Conservation (phyloP, 1,140 invertebrate genomes). For the Mesaphorura yosii region DNA sequence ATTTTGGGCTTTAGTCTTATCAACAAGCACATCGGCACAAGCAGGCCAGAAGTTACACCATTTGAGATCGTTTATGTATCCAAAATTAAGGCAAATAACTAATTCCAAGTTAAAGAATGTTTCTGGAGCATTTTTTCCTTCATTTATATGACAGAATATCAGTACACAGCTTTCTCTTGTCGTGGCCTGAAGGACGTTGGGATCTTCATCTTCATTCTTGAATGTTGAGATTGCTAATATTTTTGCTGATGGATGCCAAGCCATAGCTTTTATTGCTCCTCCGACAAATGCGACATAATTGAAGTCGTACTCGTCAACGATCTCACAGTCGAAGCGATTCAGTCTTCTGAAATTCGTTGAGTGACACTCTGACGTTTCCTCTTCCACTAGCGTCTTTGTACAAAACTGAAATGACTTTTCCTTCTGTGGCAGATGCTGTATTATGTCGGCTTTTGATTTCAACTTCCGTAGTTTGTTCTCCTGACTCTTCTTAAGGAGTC, state of each 20-base stretch:
- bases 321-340: conserved; percentile 20
- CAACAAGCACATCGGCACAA: not conserved
- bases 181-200: not conserved
- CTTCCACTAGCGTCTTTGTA: not conserved
- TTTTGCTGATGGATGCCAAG: conserved; percentile 24
- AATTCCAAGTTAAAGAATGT: conserved; percentile 1
- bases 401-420: conserved; percentile 5
- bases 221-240: conserved; percentile 17
- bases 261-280: conserved; percentile 16
- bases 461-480: not conserved
- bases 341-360: conserved; percentile 12
- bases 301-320: not conserved
- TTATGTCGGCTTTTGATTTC: not conserved
- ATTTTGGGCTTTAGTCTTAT: not conserved
- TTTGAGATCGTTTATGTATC: conserved; percentile 18
- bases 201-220: not conserved
- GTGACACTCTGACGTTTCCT: not conserved
- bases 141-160: conserved; percentile 16
- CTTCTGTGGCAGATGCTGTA: conserved; percentile 3
- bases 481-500: not conserved
- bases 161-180: conserved; percentile 9
- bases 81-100: conserved; percentile 13
- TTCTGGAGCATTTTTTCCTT: not conserved
- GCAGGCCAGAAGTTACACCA: conserved; percentile 23
- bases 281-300: conserved; percentile 12